Evolutionary conservation across 2,888 invertebrate genomes (phyloP), one percentile per base, ranked within the genome.

Genomic region (Oeneis ivallda): DNA sequence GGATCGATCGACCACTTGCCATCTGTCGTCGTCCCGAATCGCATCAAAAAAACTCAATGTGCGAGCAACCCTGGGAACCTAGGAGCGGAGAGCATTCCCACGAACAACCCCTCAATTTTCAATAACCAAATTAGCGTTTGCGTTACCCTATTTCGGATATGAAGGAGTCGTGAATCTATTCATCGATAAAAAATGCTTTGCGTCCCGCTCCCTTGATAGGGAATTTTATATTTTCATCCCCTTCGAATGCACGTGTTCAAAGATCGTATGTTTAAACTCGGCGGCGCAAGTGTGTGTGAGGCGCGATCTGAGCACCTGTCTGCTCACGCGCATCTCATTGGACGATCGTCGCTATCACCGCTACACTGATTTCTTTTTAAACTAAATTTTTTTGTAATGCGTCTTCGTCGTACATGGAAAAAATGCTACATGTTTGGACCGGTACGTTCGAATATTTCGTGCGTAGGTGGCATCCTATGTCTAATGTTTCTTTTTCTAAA

Each of bases 31-130:
- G 85, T 89, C 88, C 89, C 88, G 87, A 89, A 89, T 89, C 85
- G 82, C 79, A 84, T 83, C 79, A 87, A 91, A 92, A 89, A 90
- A 90, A 88, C 89, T 86, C 87, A 90, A 90, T 90, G 89, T 90
- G 92, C 89, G 86, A 84, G 84, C 89, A 87, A 88, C 92, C 92
- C 92, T 94, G 94, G 94, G 94, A 94, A 94, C 94, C 92, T 85
- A 87, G 88, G 87, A 89, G 86, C 91, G 86, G 84, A 88, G 86
- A 89, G 92, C 92, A 93, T 94, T 94, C 94, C 94, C 94, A 94
- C 94, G 94, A 93, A 89, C 92, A 87, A 92, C 92, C 92, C 92
- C 92, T 89, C 91, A 89, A 91, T 91, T 89, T 90, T 89, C 92
- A 92, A 92, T 92, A 92, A 92, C 92, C 92, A 92, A 92, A 92